phyloP scores from a whole-genome alignment of 2,797 vertebrate genomes.

The Parambassis ranga region DNA sequence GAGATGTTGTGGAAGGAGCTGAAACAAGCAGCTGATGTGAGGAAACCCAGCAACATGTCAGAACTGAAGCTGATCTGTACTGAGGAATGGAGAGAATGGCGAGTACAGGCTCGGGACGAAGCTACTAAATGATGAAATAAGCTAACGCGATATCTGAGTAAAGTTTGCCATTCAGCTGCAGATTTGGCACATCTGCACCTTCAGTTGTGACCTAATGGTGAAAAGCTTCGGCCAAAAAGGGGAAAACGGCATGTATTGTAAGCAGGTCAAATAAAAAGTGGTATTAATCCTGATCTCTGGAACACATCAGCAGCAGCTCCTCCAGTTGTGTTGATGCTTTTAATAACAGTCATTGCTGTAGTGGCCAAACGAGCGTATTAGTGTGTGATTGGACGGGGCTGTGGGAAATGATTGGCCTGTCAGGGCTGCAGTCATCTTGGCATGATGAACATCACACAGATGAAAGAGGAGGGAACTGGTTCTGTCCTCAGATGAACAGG shows the following conservation, averaged over 20 bases:
- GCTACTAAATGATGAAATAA: too few relatives aligned
- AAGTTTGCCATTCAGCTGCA: neutral
- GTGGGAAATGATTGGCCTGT: slow-evolving; percentile 2
- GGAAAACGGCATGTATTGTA: neutral
- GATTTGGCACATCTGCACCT: neutral
- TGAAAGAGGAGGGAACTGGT: slow-evolving; percentile 42
- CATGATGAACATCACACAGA: slow-evolving; percentile 50
- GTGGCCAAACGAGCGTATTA: slow-evolving; percentile 42
- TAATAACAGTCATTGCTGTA: slow-evolving; percentile 19
- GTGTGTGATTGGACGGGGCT: slow-evolving; percentile 25
- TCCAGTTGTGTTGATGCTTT: slow-evolving; percentile 14
- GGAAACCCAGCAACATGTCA: too few relatives aligned
- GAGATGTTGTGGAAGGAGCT: too few relatives aligned
- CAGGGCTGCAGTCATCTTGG: slow-evolving; percentile 9
- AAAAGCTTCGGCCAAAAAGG: slow-evolving; percentile 4
- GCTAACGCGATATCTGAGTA: too few relatives aligned
- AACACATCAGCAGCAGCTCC: slow-evolving; percentile 32
- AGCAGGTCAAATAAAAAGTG: slow-evolving; percentile 32
- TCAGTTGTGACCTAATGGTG: neutral
- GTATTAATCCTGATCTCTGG: slow-evolving; percentile 32
- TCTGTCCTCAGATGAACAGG: slow-evolving; percentile 68
- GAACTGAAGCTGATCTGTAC: too few relatives aligned
- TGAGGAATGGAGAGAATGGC: too few relatives aligned
- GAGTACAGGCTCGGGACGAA: too few relatives aligned
- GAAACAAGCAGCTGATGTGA: too few relatives aligned